phyloP scores from a whole-genome alignment of 2,113 vertebrate species.

The Prochilodus magdalenae region DNA sequence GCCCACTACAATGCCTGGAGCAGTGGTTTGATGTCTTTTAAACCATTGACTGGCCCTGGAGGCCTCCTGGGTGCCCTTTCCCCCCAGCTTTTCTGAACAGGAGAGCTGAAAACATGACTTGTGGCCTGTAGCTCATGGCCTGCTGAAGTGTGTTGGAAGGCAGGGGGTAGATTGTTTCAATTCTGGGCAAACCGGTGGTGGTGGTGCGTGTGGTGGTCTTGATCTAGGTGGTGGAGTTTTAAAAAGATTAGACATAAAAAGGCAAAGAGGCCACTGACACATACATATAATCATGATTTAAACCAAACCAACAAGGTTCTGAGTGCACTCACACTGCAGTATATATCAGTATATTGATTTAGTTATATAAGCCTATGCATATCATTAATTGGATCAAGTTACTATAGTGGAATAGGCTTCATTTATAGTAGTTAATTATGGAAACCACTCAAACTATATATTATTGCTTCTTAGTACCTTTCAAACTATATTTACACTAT shows the following conservation, averaged over 20 bases:
- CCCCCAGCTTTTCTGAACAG: conserved; percentile 39
- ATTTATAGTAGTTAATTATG: neutral
- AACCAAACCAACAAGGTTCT: neutral
- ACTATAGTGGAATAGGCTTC: neutral
- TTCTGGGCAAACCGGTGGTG: conserved; percentile 16
- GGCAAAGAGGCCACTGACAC: neutral
- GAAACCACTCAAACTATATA: neutral
- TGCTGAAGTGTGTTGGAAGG: conserved; percentile 48
- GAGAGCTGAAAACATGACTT: conserved; percentile 34
- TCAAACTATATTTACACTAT: too few relatives aligned
- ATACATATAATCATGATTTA: neutral
- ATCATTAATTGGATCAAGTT: too few relatives aligned
- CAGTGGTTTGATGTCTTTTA: conserved; percentile 75
- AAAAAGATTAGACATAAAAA: conserved; percentile 12
- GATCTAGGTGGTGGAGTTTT: neutral
- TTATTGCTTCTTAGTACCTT: too few relatives aligned
- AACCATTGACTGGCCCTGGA: conserved; percentile 60
- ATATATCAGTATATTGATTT: too few relatives aligned
- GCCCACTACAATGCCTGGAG: conserved; percentile 70
- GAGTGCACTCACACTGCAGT: neutral
- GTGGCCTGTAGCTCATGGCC: conserved; percentile 39
- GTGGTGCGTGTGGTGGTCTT: conserved; percentile 20
- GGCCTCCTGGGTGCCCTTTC: conserved; percentile 53
- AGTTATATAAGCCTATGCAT: too few relatives aligned
- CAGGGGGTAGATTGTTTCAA: conserved; percentile 56